These are phyloP conservation scores for Melitaea cinxia DNA, from an alignment of 1,140 invertebrate species.

Conservation along the genomic window DNA sequence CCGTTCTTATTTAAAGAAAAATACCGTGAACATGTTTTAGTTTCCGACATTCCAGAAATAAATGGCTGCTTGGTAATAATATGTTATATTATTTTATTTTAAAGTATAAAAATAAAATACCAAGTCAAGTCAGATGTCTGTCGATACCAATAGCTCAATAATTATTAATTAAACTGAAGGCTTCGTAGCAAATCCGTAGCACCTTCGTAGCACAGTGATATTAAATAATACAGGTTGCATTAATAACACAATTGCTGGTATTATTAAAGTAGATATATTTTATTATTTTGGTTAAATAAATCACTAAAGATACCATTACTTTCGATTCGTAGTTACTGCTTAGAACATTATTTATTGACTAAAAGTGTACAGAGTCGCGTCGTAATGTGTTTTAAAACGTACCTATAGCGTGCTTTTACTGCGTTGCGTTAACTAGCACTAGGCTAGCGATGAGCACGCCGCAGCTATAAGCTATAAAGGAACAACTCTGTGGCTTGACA, in stretches of 20 bases:
- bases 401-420: slow-evolving; percentile 53
- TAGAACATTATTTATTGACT: slow-evolving; percentile 39
- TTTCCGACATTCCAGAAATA: neutral
- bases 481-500: slow-evolving; percentile 34
- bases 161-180: slow-evolving; percentile 7
- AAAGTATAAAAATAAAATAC: neutral
- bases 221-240: too few relatives aligned
- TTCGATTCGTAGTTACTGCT: slow-evolving; percentile 18
- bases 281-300: too few relatives aligned
- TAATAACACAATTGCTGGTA: too few relatives aligned
- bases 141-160: neutral
- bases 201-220: slow-evolving; percentile 46
- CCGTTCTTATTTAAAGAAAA: slow-evolving; percentile 14
- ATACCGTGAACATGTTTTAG: neutral
- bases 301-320: neutral
- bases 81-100: neutral
- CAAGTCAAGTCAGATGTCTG: neutral
- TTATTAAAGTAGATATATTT: too few relatives aligned
- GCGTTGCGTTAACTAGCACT: slow-evolving; percentile 49
- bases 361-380: slow-evolving; percentile 31
- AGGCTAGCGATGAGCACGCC: slow-evolving; percentile 41
- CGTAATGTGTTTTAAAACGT: slow-evolving; percentile 22
- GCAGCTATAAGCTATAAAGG: slow-evolving; percentile 40
- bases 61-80: neutral
- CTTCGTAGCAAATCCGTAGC: slow-evolving; percentile 24